A percentile compares a stretch with the other conserved stretches of the same genome.
These are phyloP conservation scores for Syngnathus rostellatus DNA, from an alignment of 2,797 vertebrate genomes.

Conservation along the genomic window DNA sequence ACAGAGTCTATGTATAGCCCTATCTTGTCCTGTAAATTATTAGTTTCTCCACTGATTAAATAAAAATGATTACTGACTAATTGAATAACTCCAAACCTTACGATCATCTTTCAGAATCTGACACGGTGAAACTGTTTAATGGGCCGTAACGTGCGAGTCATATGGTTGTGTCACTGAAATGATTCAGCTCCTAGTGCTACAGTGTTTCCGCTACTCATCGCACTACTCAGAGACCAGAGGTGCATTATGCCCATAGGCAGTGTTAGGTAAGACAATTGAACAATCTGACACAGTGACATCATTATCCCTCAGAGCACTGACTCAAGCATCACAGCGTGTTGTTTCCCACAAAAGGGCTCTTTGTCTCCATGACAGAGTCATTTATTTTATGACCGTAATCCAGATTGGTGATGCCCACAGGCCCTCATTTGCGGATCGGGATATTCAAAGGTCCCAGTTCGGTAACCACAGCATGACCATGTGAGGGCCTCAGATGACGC, in stretches of 20 bases:
- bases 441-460: slow-evolving; percentile 17
- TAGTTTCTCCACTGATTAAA: neutral
- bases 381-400: slow-evolving; percentile 42
- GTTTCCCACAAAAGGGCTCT: slow-evolving; percentile 19
- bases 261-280: slow-evolving; percentile 17
- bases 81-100: neutral
- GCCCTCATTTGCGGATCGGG: slow-evolving; percentile 19
- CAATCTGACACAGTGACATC: slow-evolving; percentile 41
- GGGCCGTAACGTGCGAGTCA: slow-evolving; percentile 26
- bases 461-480: slow-evolving; percentile 11
- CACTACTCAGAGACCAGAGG: slow-evolving; percentile 29
- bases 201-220: slow-evolving; percentile 3
- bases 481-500: slow-evolving; percentile 16
- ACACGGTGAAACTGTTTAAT: slow-evolving; percentile 9
- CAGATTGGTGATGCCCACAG: slow-evolving; percentile 27
- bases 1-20: neutral
- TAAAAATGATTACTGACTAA: neutral
- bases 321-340: slow-evolving; percentile 26
- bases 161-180: slow-evolving; percentile 12
- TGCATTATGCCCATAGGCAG: slow-evolving; percentile 20
- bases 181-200: slow-evolving; percentile 31
- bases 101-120: slow-evolving; percentile 1
- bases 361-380: slow-evolving; percentile 17
- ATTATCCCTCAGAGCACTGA: slow-evolving; percentile 35
- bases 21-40: neutral